phyloP scores from a whole-genome alignment of 2,113 vertebrate genomes.

The Epinephelus cyanopodus region DNA sequence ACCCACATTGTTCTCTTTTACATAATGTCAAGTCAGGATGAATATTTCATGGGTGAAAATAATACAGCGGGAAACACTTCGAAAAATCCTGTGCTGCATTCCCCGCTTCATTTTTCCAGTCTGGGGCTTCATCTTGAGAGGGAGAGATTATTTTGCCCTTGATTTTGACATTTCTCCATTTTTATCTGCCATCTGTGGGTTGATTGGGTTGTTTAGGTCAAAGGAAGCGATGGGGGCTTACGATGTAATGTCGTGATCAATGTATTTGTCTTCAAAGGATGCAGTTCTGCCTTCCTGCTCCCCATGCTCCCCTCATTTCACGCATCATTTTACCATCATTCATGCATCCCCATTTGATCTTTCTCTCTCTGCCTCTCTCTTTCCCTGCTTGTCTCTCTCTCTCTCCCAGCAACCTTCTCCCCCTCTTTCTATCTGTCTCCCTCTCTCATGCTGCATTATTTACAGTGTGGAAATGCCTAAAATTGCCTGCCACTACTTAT shows the following conservation, averaged over 20 bases:
- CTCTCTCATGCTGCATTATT: constrained; percentile 74
- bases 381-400: constrained; percentile 22
- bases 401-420: constrained; percentile 11
- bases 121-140: not conserved
- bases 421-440: constrained; percentile 24
- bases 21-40: constrained; percentile 39
- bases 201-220: constrained; percentile 29
- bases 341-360: constrained; percentile 48
- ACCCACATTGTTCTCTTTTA: constrained; percentile 35
- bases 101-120: not conserved
- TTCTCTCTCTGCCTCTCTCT: constrained; percentile 23
- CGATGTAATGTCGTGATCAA: constrained; percentile 47
- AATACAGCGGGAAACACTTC: constrained; percentile 24
- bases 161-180: constrained; percentile 35
- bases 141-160: constrained; percentile 16
- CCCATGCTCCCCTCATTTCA: constrained; percentile 67
- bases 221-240: constrained; percentile 5
- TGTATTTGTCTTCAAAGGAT: constrained; percentile 62
- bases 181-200: constrained; percentile 20
- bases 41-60: constrained; percentile 54
- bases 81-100: constrained; percentile 8
- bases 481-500: constrained; percentile 83
- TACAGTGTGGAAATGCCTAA: constrained; percentile 80
- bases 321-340: constrained; percentile 73
- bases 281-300: constrained; percentile 29